phyloP scores from a whole-genome alignment of 2,888 invertebrate genomes.

The Clunio marinus region DNA sequence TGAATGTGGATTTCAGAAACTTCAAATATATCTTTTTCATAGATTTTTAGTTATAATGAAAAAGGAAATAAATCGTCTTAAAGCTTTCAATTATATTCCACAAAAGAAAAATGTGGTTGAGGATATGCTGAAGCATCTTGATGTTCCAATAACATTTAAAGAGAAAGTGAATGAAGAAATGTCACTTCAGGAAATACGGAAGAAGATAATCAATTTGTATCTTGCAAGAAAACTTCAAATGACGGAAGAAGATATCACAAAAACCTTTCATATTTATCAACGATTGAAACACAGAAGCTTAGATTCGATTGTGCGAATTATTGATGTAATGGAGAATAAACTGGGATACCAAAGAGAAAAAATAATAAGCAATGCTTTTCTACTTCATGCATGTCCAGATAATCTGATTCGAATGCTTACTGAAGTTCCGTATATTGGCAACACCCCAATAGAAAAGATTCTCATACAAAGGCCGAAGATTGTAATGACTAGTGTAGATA shows the following conservation, averaged over 20 bases:
- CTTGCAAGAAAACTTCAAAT: slow-evolving; percentile 48
- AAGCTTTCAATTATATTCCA: slow-evolving; percentile 49
- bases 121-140: slow-evolving; percentile 44
- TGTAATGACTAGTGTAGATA: slow-evolving; percentile 57
- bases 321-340: slow-evolving; percentile 55
- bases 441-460: slow-evolving; percentile 55
- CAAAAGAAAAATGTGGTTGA: slow-evolving; percentile 48
- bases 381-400: slow-evolving; percentile 58
- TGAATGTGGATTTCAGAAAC: slow-evolving; percentile 57
- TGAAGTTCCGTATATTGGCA: slow-evolving; percentile 55
- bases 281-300: slow-evolving; percentile 53
- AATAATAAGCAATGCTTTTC: slow-evolving; percentile 58
- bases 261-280: slow-evolving; percentile 48
- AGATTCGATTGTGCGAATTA: slow-evolving; percentile 54
- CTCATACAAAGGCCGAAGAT: slow-evolving; percentile 60
- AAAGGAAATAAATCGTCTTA: slow-evolving; percentile 48
- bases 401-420: slow-evolving; percentile 57
- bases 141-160: background rate
- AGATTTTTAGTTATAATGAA: slow-evolving; percentile 48
- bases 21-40: slow-evolving; percentile 49
- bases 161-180: background rate
- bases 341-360: slow-evolving; percentile 55
- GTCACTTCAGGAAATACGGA: slow-evolving; percentile 43
- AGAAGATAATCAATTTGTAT: slow-evolving; percentile 47
- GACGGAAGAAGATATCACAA: slow-evolving; percentile 40